Conservation (phyloP, 2,888 invertebrate genomes). For the Lasioglossum malachurum region DNA sequence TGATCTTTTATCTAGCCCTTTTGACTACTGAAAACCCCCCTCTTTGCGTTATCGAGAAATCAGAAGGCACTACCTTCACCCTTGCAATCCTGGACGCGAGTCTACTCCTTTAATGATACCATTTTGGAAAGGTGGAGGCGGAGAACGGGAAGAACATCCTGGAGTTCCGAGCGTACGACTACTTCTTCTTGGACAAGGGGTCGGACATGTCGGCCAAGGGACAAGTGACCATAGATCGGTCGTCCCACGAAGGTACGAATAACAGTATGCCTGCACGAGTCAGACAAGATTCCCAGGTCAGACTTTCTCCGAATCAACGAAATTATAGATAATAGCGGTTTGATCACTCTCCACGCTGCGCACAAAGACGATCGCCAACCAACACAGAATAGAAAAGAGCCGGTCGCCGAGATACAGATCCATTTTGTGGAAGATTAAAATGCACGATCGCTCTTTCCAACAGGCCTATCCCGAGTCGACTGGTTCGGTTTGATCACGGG, state of each 20-base stretch:
- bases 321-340: constrained; percentile 56
- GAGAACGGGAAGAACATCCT: constrained; percentile 53
- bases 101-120: background rate
- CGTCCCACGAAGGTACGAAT: constrained; percentile 73
- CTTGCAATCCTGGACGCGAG: too few species aligned
- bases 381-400: background rate
- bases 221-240: constrained; percentile 74
- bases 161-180: constrained; percentile 66
- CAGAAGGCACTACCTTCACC: too few species aligned
- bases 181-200: constrained; percentile 67
- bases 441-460: background rate
- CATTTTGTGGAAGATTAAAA: constrained; percentile 11
- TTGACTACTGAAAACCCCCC: too few species aligned
- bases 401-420: background rate
- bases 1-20: too few species aligned
- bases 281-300: constrained; percentile 23
- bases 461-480: constrained; percentile 71
- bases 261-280: constrained; percentile 43
- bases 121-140: constrained; percentile 51
- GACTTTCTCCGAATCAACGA: constrained; percentile 47
- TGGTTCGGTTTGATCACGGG: constrained; percentile 79
- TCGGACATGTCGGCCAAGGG: constrained; percentile 61
- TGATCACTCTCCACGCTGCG: constrained; percentile 10
- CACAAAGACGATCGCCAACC: constrained; percentile 5
- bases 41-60: too few species aligned